Base-by-base conservation (phyloP, 2,888 invertebrate species). In the Synergus umbraculus region DNA sequence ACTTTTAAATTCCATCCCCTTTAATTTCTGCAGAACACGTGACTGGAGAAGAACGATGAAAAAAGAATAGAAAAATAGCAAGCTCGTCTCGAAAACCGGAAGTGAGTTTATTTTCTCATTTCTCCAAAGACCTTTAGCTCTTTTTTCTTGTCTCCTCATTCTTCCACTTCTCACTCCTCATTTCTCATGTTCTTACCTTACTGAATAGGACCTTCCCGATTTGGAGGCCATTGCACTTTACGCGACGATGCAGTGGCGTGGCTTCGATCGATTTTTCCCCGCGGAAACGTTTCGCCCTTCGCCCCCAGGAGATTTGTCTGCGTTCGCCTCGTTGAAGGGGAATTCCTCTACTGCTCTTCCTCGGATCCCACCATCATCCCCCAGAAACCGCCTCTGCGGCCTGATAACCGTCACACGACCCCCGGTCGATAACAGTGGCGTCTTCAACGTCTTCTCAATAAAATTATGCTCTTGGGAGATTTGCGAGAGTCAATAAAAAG, bases 221-320 rank as follows among this genome's bases (percentile, higher is more conserved):
- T 85, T 85, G 81, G 85, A 85, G 83, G 85, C 83, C 85, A 85
- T 85, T 84, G 85, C 85, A 84, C 85, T 84, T 83, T 63, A 78
- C 79, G 82, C 79, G 80, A 81, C 82, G 81, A 82, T 83, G 82
- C 82, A 83, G 82, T 78, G 78, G 76, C 77, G 83, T 78, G 78
- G 82, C 81, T 82, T 82, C 76, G 81, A 85, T 85, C 85, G 85
- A 85, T 85, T 81, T 81, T 83, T 66, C 65, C 54, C 76, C 54
- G 73, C 54, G 49, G 73, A 73, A 69, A 49, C 54, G 15, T 63
- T 79, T 66, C 82, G 79, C 81, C 81, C 80, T 79, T 81, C 81
- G 76, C 81, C 80, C 79, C 64, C 79, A 78, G 54, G 76, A 79
- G 78, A 73, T 73, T 73, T 37, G 49, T 13, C 29, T 69, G 69